A percentile compares a stretch with the other conserved stretches of the same genome.
Conservation (phyloP, 2,888 invertebrate genomes). For the Molorchus minor region DNA sequence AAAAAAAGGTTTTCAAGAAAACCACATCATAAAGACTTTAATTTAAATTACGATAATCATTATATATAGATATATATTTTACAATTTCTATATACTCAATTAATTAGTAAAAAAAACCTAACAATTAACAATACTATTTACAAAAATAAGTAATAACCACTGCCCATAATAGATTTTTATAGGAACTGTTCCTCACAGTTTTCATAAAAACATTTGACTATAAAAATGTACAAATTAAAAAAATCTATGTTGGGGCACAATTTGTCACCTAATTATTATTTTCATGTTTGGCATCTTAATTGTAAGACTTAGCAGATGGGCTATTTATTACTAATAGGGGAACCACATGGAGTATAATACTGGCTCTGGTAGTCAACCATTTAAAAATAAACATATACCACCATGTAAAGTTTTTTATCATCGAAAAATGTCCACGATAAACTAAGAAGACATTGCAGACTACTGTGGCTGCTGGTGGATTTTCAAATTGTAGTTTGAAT, state of each 20-base stretch:
- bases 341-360: slow-evolving; percentile 6
- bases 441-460: too few species aligned
- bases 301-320: too few species aligned
- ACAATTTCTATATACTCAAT: slow-evolving; percentile 19
- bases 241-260: slow-evolving; percentile 27
- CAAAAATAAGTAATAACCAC: slow-evolving; percentile 30
- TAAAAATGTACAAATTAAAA: slow-evolving; percentile 29
- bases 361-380: slow-evolving; percentile 14
- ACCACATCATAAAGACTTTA: slow-evolving; percentile 11
- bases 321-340: neutral
- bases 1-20: slow-evolving; percentile 18
- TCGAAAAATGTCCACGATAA: too few species aligned
- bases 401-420: too few species aligned
- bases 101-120: slow-evolving; percentile 27
- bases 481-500: too few species aligned
- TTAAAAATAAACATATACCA: neutral
- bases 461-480: too few species aligned
- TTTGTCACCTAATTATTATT: slow-evolving; percentile 27
- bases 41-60: slow-evolving; percentile 15
- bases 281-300: slow-evolving; percentile 25
- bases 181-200: slow-evolving; percentile 26
- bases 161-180: slow-evolving; percentile 24
- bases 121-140: slow-evolving; percentile 32
- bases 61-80: slow-evolving; percentile 19
- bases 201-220: slow-evolving; percentile 26